Conservation (phyloP, 2,113 vertebrate genomes). For the Grammomys surdaster region DNA sequence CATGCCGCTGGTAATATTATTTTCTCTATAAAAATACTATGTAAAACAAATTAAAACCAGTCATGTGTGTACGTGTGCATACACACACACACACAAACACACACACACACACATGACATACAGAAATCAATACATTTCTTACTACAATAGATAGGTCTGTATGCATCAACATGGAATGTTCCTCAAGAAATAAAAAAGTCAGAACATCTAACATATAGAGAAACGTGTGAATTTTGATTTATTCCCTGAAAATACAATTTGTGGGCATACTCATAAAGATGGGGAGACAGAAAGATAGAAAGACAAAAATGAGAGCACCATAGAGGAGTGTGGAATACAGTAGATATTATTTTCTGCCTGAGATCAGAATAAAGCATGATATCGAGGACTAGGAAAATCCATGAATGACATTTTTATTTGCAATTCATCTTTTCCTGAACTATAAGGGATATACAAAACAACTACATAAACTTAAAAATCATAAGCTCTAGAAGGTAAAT, state of each 20-base stretch:
- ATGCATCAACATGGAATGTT: not conserved
- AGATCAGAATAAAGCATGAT: not conserved
- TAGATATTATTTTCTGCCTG: not conserved
- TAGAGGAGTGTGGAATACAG: not conserved
- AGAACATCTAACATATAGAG: not conserved
- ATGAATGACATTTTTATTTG: not conserved
- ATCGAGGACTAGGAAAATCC: not conserved
- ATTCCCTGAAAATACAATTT: not conserved
- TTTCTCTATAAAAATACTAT: not conserved
- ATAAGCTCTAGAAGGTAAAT: not conserved
- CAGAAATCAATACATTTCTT: not conserved
- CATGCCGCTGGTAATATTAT: not conserved
- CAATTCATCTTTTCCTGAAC: not conserved
- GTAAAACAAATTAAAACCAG: not conserved
- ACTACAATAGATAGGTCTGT: not conserved
- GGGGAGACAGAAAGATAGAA: not conserved
- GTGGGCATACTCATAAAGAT: not conserved
- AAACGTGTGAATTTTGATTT: not conserved
- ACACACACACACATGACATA: not conserved
- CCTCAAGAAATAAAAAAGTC: not conserved
- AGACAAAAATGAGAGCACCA: not conserved
- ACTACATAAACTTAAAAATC: not conserved
- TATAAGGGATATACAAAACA: not conserved
- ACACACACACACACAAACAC: not conserved
- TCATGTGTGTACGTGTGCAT: not conserved